A percentile compares a stretch with the other conserved stretches of the same genome.
These are phyloP conservation scores for Harpalus rubripes DNA, from an alignment of 2,888 invertebrate genomes.

Conservation along the genomic window DNA sequence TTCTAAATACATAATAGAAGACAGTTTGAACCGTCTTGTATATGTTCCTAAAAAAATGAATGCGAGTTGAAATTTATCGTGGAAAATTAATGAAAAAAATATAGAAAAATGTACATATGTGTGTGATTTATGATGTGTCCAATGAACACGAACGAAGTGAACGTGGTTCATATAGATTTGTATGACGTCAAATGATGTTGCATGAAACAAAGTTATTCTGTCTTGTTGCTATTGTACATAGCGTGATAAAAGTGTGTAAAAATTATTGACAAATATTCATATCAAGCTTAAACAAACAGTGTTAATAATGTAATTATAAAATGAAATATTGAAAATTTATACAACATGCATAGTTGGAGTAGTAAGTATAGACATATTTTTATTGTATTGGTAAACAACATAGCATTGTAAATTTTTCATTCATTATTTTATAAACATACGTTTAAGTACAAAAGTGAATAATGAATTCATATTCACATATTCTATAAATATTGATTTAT, in stretches of 20 bases:
- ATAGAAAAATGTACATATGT: too few species aligned
- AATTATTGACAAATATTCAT: not conserved
- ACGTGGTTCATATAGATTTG: not conserved
- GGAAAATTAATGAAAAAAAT: too few species aligned
- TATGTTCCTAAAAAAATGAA: too few species aligned
- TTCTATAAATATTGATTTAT: too few species aligned
- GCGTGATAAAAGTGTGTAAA: not conserved
- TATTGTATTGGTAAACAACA: not conserved
- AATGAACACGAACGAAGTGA: too few species aligned
- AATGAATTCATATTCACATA: too few species aligned
- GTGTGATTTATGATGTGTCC: too few species aligned
- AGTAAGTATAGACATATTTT: not conserved
- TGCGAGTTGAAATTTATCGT: too few species aligned
- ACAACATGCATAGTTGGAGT: not conserved
- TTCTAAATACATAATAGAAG: too few species aligned
- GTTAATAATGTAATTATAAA: not conserved
- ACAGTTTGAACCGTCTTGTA: too few species aligned
- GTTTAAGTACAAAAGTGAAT: too few species aligned
- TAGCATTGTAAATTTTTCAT: not conserved
- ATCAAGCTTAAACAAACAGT: not conserved
- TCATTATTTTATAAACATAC: not conserved
- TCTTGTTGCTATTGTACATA: not conserved
- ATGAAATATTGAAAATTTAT: slow-evolving; percentile 4
- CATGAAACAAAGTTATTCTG: not conserved
- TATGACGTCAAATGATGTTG: not conserved